Base-by-base conservation (phyloP, 2,888 invertebrate species). In the Zygogramma bicolorata region DNA sequence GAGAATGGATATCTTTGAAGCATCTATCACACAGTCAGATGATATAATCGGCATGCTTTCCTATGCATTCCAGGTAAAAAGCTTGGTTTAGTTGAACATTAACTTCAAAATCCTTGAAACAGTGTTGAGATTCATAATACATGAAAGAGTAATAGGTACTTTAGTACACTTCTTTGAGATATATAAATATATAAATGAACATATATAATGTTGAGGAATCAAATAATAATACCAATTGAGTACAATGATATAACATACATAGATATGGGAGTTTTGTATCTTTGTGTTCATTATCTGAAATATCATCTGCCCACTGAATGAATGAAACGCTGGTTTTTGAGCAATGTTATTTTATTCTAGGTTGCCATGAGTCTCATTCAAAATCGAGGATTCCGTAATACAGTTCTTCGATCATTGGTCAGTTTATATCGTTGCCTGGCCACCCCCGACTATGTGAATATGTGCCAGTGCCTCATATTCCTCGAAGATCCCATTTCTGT, bases 401-500 rank as follows among this genome's bases (percentile, higher is more conserved):
- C 93, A 74, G 96, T 99, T 7, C 90, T 99, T 42, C 92, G 95
- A 25, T 93, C 95, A 18, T 89, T 99, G 68, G 97, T 99, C 5
- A 93, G 93, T 66, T 89, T 99, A 1, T 99, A 99, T 86, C 91
- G 95, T 78, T 94, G 95, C 68, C 89, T 98, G 42, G 92, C 93
- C 25, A 93, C 95, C 29, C 97, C 99, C 0, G 99, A 99, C 87
- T 99, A 97, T 87, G 98, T 99, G 18, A 98, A 96, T 87, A 98
- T 99, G 94, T 97, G 97, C 83, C 97, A 99, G 88, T 99, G 98
- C 86, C 91, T 98, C 70, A 99, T 99, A 80, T 98, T 98, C 86
- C 88, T 99, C 59, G 98, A 99, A 85, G 97, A 98, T 87, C 95
- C 98, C 0, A 88, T 94, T 18, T 94, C 97, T 29, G 97, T 98